Conservation (phyloP, 2,113 vertebrate genomes). For the Brachypteracias leptosomus region DNA sequence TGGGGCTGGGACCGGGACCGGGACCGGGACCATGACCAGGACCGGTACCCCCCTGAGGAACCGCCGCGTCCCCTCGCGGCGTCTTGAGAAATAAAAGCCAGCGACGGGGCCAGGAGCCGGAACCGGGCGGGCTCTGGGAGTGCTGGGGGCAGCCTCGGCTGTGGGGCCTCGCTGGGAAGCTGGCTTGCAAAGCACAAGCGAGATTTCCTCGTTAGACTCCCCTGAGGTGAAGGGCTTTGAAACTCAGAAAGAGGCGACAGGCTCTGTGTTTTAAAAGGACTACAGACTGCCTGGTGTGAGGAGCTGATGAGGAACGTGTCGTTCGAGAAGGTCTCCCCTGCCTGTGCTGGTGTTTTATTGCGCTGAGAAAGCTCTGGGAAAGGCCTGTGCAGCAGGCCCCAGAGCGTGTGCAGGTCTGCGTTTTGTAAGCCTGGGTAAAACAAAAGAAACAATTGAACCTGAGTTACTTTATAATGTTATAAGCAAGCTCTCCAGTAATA, state of each 20-base stretch:
- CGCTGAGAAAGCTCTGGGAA: too few relatives aligned
- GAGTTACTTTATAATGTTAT: neutral
- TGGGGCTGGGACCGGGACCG: too few relatives aligned
- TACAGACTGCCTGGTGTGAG: too few relatives aligned
- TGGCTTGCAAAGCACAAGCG: too few relatives aligned
- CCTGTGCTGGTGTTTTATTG: neutral
- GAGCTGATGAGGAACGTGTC: rapidly evolving
- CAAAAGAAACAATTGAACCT: neutral
- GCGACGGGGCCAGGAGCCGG: too few relatives aligned
- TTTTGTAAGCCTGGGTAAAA: neutral
- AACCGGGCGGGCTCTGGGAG: rapidly evolving
- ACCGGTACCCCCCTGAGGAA: too few relatives aligned
- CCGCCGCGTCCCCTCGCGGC: too few relatives aligned
- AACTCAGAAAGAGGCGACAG: neutral
- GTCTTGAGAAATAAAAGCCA: too few relatives aligned
- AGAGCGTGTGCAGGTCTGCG: rapidly evolving
- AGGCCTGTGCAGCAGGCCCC: rapidly evolving
- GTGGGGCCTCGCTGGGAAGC: rapidly evolving
- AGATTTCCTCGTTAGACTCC: neutral
- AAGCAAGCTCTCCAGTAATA: neutral
- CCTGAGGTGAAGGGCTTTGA: neutral
- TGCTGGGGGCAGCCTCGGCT: too few relatives aligned
- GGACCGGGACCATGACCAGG: too few relatives aligned
- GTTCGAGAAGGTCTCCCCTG: rapidly evolving
- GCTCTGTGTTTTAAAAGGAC: neutral